These are phyloP conservation scores for Azemiops feae DNA, from an alignment of 2,113 vertebrate genomes.

Conservation along the genomic window DNA sequence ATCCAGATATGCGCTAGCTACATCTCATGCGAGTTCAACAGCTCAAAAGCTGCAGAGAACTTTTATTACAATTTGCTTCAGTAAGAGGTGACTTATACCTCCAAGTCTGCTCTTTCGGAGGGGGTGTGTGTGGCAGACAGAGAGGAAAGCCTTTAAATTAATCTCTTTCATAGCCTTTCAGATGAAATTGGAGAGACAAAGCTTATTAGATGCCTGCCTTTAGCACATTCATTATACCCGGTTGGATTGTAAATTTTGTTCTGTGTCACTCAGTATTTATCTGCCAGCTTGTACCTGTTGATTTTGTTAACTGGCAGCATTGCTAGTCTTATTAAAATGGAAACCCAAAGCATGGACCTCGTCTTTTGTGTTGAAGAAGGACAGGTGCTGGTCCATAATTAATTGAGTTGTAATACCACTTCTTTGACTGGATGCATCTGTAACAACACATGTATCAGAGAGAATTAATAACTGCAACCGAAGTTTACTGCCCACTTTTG, in stretches of 20 bases:
- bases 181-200: conserved; percentile 16
- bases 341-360: not conserved
- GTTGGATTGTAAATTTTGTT: not conserved
- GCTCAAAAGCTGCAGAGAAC: not conserved
- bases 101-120: not conserved
- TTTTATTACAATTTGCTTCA: not conserved
- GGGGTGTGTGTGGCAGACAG: not conserved
- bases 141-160: conserved; percentile 7
- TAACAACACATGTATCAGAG: conserved; percentile 17
- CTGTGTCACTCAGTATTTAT: conserved; percentile 12
- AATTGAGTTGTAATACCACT: conserved; percentile 2
- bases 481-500: conserved; percentile 18
- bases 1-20: not conserved
- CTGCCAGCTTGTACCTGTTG: conserved; percentile 37
- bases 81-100: not conserved
- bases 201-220: conserved; percentile 13
- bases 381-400: conserved; percentile 29
- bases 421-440: conserved; percentile 36
- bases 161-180: conserved; percentile 11
- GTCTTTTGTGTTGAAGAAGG: conserved; percentile 19
- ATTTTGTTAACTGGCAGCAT: conserved; percentile 9
- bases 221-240: not conserved
- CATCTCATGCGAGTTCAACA: not conserved
- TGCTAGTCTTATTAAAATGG: conserved; percentile 43
- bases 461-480: conserved; percentile 11